These are phyloP conservation scores for Myiothlypis chrysogaster DNA, from an alignment of 2,797 vertebrate species.

Conservation along the genomic window DNA sequence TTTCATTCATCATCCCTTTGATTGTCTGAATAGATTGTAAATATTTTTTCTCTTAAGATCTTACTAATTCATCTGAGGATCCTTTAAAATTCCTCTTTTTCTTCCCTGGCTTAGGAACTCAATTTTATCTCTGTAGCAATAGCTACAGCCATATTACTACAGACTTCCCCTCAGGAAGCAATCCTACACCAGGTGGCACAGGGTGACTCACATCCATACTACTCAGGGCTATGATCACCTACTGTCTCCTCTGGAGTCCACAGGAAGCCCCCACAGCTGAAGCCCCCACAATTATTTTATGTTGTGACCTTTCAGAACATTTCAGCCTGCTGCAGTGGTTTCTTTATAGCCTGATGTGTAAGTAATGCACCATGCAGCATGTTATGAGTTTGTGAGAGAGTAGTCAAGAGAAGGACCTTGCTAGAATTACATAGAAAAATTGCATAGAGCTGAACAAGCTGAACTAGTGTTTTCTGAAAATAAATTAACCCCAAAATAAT, in stretches of 20 bases:
- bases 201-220: neutral
- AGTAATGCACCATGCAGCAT: neutral
- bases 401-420: neutral
- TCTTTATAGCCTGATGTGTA: neutral
- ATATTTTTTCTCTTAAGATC: slow-evolving; percentile 2
- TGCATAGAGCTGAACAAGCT: neutral
- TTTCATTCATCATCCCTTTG: neutral
- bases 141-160: neutral
- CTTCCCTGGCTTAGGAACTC: neutral
- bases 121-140: neutral
- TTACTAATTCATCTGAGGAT: neutral
- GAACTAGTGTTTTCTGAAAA: neutral
- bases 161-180: neutral
- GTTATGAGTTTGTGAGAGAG: neutral
- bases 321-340: neutral
- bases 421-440: neutral
- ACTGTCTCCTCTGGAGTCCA: neutral
- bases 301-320: neutral
- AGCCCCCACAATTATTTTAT: neutral
- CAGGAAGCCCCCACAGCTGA: rapidly evolving
- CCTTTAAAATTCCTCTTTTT: neutral
- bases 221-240: neutral
- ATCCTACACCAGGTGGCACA: neutral
- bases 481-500: neutral
- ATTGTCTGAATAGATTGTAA: neutral